Conservation (phyloP, 2,888 invertebrate genomes). For the Homarus gammarus region DNA sequence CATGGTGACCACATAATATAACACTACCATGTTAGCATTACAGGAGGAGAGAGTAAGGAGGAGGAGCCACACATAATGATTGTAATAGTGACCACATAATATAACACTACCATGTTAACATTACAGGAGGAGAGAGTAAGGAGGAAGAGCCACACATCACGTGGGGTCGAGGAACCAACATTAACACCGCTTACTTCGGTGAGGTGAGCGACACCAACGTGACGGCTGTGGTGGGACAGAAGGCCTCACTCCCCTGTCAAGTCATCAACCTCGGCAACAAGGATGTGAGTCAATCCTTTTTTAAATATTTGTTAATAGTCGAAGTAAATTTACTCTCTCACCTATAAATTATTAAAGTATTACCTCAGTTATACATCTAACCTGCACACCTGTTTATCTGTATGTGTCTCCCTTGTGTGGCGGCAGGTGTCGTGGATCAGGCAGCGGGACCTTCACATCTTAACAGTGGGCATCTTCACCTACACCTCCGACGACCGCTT, state of each 20-base stretch:
- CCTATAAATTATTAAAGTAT: too few relatives aligned
- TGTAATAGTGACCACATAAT: too few relatives aligned
- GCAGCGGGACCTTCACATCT: constrained; percentile 56
- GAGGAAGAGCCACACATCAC: constrained; percentile 42
- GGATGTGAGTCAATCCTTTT: constrained; percentile 73
- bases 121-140: neutral
- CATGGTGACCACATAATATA: too few relatives aligned
- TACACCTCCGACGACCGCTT: constrained; percentile 59
- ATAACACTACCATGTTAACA: too few relatives aligned
- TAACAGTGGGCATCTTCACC: constrained; percentile 57
- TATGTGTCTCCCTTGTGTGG: neutral
- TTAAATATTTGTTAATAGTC: too few relatives aligned
- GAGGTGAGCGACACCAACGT: constrained; percentile 60
- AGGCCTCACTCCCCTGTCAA: constrained; percentile 60
- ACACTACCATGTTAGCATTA: too few relatives aligned
- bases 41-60: too few relatives aligned
- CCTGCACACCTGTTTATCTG: too few relatives aligned
- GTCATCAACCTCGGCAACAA: constrained; percentile 75
- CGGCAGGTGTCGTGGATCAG: constrained; percentile 61
- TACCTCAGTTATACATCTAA: too few relatives aligned
- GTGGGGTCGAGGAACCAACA: constrained; percentile 61
- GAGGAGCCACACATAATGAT: too few relatives aligned
- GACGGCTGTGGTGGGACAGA: constrained; percentile 71
- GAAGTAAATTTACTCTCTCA: too few relatives aligned
- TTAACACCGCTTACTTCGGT: constrained; percentile 58